Conservation (phyloP, 2,113 vertebrate genomes). For the Cebidichthys violaceus region DNA sequence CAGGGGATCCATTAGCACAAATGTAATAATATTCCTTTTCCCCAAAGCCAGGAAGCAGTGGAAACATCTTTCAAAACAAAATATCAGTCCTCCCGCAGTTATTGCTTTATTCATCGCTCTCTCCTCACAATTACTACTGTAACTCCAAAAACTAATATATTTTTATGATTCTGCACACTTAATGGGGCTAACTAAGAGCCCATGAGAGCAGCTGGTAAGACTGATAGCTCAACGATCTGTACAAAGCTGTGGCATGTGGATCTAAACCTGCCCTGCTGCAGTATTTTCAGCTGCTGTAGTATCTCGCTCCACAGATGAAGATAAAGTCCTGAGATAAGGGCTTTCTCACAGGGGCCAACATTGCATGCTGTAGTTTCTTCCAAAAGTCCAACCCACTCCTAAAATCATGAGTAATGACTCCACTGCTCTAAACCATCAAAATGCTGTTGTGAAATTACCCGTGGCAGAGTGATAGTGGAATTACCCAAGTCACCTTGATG, state of each 20-base stretch:
- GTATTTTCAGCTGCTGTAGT: slow-evolving; percentile 4
- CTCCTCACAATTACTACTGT: slow-evolving; percentile 31
- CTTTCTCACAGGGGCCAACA: slow-evolving; percentile 35
- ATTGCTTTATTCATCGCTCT: slow-evolving; percentile 53
- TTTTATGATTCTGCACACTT: slow-evolving; percentile 49
- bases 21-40: slow-evolving; percentile 47
- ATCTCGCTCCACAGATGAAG: slow-evolving; percentile 20
- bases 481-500: slow-evolving; percentile 48
- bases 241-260: slow-evolving; percentile 4
- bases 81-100: slow-evolving; percentile 36
- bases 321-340: slow-evolving; percentile 29
- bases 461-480: slow-evolving; percentile 36
- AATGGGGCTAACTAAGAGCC: slow-evolving; percentile 47
- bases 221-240: slow-evolving; percentile 14
- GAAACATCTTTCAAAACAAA: slow-evolving; percentile 59
- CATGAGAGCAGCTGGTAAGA: slow-evolving; percentile 37
- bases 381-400: slow-evolving; percentile 22
- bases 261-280: slow-evolving; percentile 20
- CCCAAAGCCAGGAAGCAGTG: slow-evolving; percentile 29
- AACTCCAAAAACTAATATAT: slow-evolving; percentile 60
- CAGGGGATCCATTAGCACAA: slow-evolving; percentile 53
- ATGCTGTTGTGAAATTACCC: slow-evolving; percentile 45
- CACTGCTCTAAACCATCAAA: slow-evolving; percentile 6
- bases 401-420: slow-evolving; percentile 24
- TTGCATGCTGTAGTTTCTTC: not conserved